Evolutionary conservation across 2,113 vertebrate species (phyloP), one percentile per base, ranked within the genome.

Genomic region (Zootoca vivipara): DNA sequence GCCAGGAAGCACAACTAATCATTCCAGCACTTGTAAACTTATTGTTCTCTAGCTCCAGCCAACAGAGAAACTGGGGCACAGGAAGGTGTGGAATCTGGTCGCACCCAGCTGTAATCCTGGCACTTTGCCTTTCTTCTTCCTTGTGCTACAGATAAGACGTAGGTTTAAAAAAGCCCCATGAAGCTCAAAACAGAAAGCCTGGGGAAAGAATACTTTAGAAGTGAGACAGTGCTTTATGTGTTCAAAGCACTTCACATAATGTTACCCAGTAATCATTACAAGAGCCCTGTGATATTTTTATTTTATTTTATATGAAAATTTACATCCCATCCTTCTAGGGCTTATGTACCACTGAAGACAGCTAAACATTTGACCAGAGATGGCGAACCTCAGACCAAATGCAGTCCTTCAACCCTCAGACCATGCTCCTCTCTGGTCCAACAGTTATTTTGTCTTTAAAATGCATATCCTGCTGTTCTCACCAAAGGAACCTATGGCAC

Each of bases 51-150:
- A 52, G 46, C 84, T 67, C 84, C 56, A 77, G 33, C 24, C 52
- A 40, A 82, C 20, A 38, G 58, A 40, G 35, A 85, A 65, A 65
- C 35, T 46, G 73, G 83, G 56, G n/a, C 83, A 74, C 15, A 16
- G n/a, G 22, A 26, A 78, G 40, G 62, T 86, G 40, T 28, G 85
- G 18, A 86, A 78, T 67, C 40, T 46, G 74, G 58, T 77, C 35
- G 78, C 85, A 78, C 85, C 74, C 40, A 86, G 38, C 15, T 85
- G 65, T 77, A 78, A 85, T 33, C 5, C 58, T 85, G 72, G 84
- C 20, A 3, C 40, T 78, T 78, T 65, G 73, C 84, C 73, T 65
- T 30, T 10, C 33, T 56, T 56, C 40, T 56, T 26, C 62, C 38
- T 26, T 24, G 16, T 13, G 15, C 2, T 64, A 26, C 78, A 73